A percentile compares a stretch with the other conserved stretches of the same genome.
Evolutionary conservation across 2,113 vertebrate genomes (phyloP).

Genomic region (Rhineura floridana): DNA sequence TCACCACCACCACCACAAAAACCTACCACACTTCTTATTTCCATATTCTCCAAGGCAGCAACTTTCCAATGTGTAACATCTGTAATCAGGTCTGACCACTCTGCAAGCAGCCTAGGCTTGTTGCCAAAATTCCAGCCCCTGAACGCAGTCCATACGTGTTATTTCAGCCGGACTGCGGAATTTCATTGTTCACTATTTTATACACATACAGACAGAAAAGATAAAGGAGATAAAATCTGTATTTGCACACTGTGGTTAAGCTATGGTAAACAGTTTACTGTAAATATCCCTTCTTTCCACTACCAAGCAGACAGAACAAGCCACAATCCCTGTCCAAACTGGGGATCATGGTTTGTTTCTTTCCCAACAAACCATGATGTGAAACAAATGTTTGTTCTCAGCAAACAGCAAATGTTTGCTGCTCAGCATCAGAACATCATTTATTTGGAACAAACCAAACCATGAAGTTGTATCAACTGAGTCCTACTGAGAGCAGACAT

Average conservation of each 20-base stretch:
- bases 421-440: too few species aligned
- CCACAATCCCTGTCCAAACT: background rate
- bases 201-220: background rate
- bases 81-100: slow-evolving; percentile 72
- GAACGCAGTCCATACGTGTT: slow-evolving; percentile 75
- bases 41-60: slow-evolving; percentile 58
- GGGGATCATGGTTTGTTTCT: background rate
- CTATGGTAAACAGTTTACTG: background rate
- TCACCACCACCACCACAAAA: too few species aligned
- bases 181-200: slow-evolving; percentile 4
- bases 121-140: slow-evolving; percentile 77
- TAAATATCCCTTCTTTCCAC: background rate
- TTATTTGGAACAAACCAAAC: too few species aligned
- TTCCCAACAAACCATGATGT: background rate
- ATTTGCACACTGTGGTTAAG: background rate
- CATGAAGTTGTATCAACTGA: too few species aligned
- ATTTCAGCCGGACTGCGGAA: slow-evolving; percentile 68
- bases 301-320: background rate
- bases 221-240: background rate
- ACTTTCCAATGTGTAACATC: slow-evolving; percentile 77
- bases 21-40: background rate
- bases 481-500: too few species aligned
- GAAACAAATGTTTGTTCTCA: too few species aligned
- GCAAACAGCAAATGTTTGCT: too few species aligned
- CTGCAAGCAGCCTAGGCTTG: slow-evolving; percentile 59